Evolutionary conservation across 2,888 invertebrate genomes (phyloP).

Genomic region (Carterocephalus palaemon): DNA sequence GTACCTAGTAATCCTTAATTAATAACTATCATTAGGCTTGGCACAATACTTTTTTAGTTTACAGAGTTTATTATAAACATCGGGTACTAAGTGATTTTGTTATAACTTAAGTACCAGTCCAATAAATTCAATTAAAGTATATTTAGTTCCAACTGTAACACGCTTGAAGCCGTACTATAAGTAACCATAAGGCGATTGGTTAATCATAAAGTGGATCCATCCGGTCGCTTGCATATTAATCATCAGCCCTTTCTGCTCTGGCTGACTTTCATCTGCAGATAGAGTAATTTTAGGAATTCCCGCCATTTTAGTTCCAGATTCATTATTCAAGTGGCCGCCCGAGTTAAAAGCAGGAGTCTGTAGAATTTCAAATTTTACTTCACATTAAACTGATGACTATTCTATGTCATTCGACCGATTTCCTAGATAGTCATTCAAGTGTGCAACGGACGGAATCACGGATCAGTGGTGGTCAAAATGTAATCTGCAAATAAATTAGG

Average conservation of each 20-base stretch:
- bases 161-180: background rate
- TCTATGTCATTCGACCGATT: constrained; percentile 1
- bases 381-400: background rate
- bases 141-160: background rate
- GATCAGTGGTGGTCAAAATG: background rate
- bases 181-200: too few species aligned
- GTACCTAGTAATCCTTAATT: too few species aligned
- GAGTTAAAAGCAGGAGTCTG: background rate
- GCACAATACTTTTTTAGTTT: too few species aligned
- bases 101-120: too few species aligned
- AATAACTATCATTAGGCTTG: too few species aligned
- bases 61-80: too few species aligned
- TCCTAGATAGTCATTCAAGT: background rate
- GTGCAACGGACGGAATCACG: background rate
- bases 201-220: constrained; percentile 1
- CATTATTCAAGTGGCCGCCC: background rate
- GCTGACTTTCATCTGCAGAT: background rate
- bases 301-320: constrained; percentile 2
- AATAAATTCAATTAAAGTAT: background rate
- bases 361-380: background rate
- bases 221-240: constrained; percentile 3
- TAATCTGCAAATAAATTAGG: too few species aligned
- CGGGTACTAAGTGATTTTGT: too few species aligned
- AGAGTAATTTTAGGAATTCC: background rate
- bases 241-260: constrained; percentile 1